Conservation (phyloP, 1,140 invertebrate species). For the Zaprionus davidi region DNA sequence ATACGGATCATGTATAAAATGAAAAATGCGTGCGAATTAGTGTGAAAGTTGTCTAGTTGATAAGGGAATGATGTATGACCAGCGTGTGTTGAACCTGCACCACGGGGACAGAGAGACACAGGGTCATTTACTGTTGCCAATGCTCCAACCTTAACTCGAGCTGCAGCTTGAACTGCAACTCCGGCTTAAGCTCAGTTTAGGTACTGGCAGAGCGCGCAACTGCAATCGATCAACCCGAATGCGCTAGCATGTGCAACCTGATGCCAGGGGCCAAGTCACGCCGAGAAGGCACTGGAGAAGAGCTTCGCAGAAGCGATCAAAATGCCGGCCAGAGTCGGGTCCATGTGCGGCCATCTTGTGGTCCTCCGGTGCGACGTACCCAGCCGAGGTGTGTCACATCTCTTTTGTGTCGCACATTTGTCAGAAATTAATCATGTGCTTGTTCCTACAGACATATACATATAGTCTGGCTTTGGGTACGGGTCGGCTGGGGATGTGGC, state of each 20-base stretch:
- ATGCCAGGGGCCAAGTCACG: slow-evolving; percentile 67
- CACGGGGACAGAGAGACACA: background rate
- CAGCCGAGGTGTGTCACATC: slow-evolving; percentile 76
- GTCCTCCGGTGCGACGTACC: slow-evolving; percentile 6
- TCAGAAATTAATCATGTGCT: slow-evolving; percentile 83
- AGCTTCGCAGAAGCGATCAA: slow-evolving; percentile 49
- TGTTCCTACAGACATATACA: slow-evolving; percentile 51
- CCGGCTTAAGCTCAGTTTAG: slow-evolving; percentile 5
- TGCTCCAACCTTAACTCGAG: background rate
- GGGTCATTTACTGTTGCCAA: background rate
- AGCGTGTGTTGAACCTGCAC: slow-evolving; percentile 23
- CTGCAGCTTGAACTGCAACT: background rate
- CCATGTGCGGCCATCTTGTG: slow-evolving; percentile 68
- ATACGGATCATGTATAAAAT: background rate
- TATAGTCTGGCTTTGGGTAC: slow-evolving; percentile 23
- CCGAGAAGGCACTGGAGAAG: slow-evolving; percentile 1
- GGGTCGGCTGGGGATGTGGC: slow-evolving; percentile 26
- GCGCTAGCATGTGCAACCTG: slow-evolving; percentile 75
- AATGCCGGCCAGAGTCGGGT: slow-evolving; percentile 32
- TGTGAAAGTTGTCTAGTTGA: slow-evolving; percentile 68
- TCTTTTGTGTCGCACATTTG: slow-evolving; percentile 82
- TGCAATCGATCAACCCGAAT: slow-evolving; percentile 75
- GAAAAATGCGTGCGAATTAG: slow-evolving; percentile 67
- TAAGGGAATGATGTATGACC: slow-evolving; percentile 65
- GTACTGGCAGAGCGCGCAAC: slow-evolving; percentile 38